phyloP scores from a whole-genome alignment of 2,113 vertebrate species.

The Silurus asotus region DNA sequence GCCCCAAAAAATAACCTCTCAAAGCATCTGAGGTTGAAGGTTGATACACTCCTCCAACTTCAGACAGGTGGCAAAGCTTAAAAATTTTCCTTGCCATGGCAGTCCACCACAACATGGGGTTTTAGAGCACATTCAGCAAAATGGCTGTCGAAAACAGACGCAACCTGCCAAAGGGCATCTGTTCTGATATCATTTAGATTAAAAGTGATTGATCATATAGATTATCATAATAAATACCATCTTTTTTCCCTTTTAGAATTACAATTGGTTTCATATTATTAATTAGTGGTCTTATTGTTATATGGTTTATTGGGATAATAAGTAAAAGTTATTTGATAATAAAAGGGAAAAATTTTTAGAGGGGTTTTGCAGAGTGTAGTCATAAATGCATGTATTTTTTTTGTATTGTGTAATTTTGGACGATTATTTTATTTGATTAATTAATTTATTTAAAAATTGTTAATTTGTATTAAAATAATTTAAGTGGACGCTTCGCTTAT shows the following conservation, averaged over 20 bases:
- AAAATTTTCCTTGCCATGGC: slow-evolving; percentile 46
- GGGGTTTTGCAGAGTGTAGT: no score
- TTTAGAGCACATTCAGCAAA: slow-evolving; percentile 44
- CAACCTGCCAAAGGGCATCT: slow-evolving; percentile 20
- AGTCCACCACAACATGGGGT: slow-evolving; percentile 47
- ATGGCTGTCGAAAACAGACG: slow-evolving; percentile 34
- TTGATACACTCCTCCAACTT: slow-evolving; percentile 47
- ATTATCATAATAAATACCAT: not conserved
- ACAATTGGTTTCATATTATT: not conserved
- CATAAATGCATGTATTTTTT: no score
- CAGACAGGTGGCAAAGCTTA: slow-evolving; percentile 50
- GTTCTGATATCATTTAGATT: slow-evolving; percentile 3
- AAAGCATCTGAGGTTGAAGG: slow-evolving; percentile 38
- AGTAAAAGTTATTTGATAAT: not conserved
- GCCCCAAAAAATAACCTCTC: not conserved
- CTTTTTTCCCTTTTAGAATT: not conserved
- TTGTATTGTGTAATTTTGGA: no score
- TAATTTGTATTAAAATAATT: no score
- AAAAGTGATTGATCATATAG: not conserved
- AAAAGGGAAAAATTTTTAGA: not conserved
- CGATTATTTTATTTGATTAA: no score
- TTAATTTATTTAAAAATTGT: no score
- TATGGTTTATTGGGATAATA: not conserved
- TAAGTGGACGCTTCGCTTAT: no score
- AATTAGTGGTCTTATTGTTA: not conserved